Conservation (phyloP, 1,140 invertebrate genomes). For the Caenorhabditis briggsae region DNA sequence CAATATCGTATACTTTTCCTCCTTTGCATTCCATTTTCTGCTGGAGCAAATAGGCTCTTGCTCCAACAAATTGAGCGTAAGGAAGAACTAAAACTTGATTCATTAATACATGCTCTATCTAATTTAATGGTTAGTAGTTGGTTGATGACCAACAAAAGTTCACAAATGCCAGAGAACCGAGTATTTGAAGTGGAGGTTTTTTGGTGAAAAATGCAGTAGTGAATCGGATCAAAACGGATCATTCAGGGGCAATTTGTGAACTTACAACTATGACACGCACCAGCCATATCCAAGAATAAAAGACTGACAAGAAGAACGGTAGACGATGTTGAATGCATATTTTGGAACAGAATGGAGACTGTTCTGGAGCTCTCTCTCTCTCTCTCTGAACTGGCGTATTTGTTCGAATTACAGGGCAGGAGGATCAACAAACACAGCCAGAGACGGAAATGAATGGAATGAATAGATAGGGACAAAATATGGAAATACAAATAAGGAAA, state of each 20-base stretch:
- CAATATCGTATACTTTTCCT: constrained; percentile 67
- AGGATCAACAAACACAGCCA: neutral
- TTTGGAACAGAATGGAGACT: neutral
- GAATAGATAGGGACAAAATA: constrained; percentile 5
- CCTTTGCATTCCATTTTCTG: constrained; percentile 65
- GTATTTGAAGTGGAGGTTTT: neutral
- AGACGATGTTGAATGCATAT: neutral
- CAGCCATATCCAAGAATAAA: constrained; percentile 15
- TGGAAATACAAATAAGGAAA: constrained; percentile 53
- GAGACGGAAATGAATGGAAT: constrained; percentile 25
- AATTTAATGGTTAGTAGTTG: neutral
- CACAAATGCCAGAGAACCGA: constrained; percentile 48
- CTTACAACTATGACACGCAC: constrained; percentile 55
- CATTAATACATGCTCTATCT: neutral
- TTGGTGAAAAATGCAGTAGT: neutral
- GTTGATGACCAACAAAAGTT: constrained; percentile 35
- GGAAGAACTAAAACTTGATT: constrained; percentile 59
- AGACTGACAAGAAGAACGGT: constrained; percentile 15
- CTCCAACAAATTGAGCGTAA: constrained; percentile 61
- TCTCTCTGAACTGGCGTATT: neutral
- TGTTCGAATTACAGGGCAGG: neutral
- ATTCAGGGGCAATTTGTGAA: constrained; percentile 28
- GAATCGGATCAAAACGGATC: neutral
- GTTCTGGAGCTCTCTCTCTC: neutral
- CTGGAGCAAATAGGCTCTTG: constrained; percentile 57